Conservation (phyloP, 2,113 vertebrate species). For the Macrotis lagotis region DNA sequence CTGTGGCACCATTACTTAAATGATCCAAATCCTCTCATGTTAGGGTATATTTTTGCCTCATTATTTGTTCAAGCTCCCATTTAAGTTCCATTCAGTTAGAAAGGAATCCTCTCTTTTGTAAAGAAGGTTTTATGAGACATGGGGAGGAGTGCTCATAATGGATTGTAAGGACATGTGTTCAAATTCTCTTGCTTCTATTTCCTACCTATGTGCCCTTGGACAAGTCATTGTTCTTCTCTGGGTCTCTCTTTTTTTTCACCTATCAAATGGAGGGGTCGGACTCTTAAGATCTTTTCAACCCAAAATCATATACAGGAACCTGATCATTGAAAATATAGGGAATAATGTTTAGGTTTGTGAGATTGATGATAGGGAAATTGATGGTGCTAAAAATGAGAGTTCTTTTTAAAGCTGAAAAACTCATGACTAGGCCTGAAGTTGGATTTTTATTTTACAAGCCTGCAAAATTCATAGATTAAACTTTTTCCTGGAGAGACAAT, state of each 20-base stretch:
- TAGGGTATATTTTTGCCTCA: conserved; percentile 57
- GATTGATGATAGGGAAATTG: no score
- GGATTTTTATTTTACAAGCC: no score
- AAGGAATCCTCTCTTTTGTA: conserved; percentile 34
- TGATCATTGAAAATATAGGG: neutral
- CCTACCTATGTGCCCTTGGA: neutral
- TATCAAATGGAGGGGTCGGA: neutral
- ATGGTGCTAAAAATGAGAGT: no score
- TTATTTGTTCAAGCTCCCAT: conserved; percentile 61
- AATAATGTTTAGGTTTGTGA: neutral
- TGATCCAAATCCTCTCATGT: conserved; percentile 67
- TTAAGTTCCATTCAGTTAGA: conserved; percentile 46
- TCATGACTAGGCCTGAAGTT: no score
- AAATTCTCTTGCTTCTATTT: neutral
- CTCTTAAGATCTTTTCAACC: neutral
- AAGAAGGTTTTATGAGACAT: neutral
- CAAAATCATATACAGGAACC: neutral
- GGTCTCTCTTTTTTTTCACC: neutral
- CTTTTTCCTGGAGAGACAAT: no score
- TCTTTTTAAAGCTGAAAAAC: no score
- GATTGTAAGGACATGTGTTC: neutral
- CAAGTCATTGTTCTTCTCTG: neutral
- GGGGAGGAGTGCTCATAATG: neutral
- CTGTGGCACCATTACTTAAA: conserved; percentile 73
- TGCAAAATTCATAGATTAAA: no score